A percentile compares a stretch with the other conserved stretches of the same genome.
Evolutionary conservation across 1,140 invertebrate species (phyloP).

Genomic region (Sitobion miscanthi): DNA sequence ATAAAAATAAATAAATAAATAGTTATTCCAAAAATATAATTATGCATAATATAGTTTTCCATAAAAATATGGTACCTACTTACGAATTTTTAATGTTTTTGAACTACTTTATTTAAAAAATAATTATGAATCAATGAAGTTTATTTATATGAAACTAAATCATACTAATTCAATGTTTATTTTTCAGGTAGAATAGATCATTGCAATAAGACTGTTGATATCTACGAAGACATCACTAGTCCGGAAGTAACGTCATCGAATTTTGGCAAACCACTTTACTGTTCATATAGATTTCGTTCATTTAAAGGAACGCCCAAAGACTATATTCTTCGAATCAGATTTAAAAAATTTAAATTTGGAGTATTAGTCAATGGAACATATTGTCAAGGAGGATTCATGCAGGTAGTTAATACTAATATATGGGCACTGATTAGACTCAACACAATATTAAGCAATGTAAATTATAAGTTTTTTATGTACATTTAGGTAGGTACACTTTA

Average conservation of each 20-base stretch:
- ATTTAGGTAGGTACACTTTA: background rate
- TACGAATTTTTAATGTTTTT: too few relatives aligned
- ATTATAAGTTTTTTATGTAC: background rate
- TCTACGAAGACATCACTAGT: slow-evolving; percentile 87
- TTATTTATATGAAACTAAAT: background rate
- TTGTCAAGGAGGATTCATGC: slow-evolving; percentile 84
- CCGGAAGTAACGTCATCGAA: slow-evolving; percentile 83
- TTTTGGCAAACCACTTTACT: slow-evolving; percentile 81
- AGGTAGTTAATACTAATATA: slow-evolving; percentile 68
- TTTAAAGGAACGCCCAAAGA: slow-evolving; percentile 82
- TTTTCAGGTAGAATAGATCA: slow-evolving; percentile 67
- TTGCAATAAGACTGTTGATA: slow-evolving; percentile 91
- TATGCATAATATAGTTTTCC: too few relatives aligned
- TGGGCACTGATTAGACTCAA: background rate
- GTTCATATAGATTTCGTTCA: slow-evolving; percentile 85
- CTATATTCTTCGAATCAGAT: slow-evolving; percentile 86
- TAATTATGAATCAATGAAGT: background rate
- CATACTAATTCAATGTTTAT: background rate
- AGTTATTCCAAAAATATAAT: too few relatives aligned
- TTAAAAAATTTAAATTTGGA: slow-evolving; percentile 92
- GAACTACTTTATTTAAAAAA: background rate
- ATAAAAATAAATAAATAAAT: too few relatives aligned
- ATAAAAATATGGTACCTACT: too few relatives aligned
- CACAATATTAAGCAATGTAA: background rate
- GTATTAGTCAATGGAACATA: slow-evolving; percentile 82